Evolutionary conservation across 2,888 invertebrate genomes (phyloP), one percentile per base, ranked within the genome.

Genomic region (Acanthosepion lycidas): DNA sequence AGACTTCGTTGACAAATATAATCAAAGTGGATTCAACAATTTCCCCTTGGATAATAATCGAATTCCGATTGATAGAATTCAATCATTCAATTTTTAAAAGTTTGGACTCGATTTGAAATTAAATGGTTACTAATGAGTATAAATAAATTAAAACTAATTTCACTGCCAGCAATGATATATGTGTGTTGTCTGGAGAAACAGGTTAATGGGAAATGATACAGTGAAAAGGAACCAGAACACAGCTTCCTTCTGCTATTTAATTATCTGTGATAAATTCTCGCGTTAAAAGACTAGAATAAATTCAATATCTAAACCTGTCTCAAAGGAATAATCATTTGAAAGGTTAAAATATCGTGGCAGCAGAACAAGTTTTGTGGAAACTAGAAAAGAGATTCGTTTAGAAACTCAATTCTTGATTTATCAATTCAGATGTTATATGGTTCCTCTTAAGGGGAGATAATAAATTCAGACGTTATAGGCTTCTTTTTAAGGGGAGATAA

Each of bases 121-220:
- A 78, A 78, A 33, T 78, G 78, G n/a, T 78, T n/a, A 64, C 78
- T n/a, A n/a, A 78, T 78, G 78, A 78, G n/a, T 9, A 78, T 78
- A 78, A n/a, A 78, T 78, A 78, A 78, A 78, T 78, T 78, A 78
- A 20, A n/a, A n/a, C n/a, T 78, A n/a, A 78, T 78, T n/a, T n/a
- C n/a, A n/a, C 9, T n/a, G 78, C 4, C 78, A 20, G n/a, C n/a
- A 78, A 78, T 78, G 28, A 78, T 78, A 18, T n/a, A 12, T n/a
- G 12, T n/a, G 3, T n/a, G 12, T 59, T 78, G 78, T 78, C n/a
- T 78, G n/a, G n/a, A 12, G 20, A n/a, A n/a, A n/a, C 15, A 78
- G n/a, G n/a, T 78, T 78, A 78, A 78, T 78, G 9, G n/a, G 4
- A 0, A 78, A 15, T 12, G 78, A 78, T 78, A 33, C 78, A 78